Percentiles rank a stretch among this genome's conserved stretches.
These are phyloP conservation scores for Monodelphis domestica DNA, from an alignment of 2,797 vertebrate genomes.

Conservation along the genomic window DNA sequence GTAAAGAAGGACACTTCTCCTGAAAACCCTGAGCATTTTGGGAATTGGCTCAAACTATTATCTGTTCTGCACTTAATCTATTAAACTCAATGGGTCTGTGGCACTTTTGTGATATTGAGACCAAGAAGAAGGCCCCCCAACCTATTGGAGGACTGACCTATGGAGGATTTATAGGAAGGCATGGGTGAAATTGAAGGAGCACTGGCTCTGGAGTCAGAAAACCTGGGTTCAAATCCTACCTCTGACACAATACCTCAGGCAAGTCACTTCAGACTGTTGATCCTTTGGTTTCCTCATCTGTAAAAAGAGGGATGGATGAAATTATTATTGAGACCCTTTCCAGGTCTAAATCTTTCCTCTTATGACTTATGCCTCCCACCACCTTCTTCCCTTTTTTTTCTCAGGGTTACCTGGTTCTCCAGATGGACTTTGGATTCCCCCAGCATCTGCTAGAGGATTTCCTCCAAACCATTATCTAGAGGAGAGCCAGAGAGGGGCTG, in stretches of 20 bases:
- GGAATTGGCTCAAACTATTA: not conserved
- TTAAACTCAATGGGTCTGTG: not conserved
- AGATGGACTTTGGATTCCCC: conserved; percentile 93
- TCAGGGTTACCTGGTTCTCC: conserved; percentile 89
- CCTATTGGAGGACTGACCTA: fast-evolving
- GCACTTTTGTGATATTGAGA: not conserved
- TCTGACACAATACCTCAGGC: not conserved
- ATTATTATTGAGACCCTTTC: not conserved
- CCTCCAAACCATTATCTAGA: conserved; percentile 85
- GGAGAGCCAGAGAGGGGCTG: not conserved
- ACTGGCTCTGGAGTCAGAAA: not conserved
- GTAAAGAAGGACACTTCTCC: not conserved
- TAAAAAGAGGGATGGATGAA: not conserved
- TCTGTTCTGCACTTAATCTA: not conserved
- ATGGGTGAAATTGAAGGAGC: not conserved
- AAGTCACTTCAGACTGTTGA: not conserved
- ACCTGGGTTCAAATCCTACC: not conserved
- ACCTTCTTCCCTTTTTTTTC: not conserved
- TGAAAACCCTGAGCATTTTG: not conserved
- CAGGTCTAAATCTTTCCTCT: not conserved
- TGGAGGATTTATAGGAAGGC: not conserved
- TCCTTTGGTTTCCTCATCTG: not conserved
- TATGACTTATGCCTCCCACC: not conserved
- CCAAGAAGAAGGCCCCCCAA: not conserved
- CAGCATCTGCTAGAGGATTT: conserved; percentile 91